A percentile compares a stretch with the other conserved stretches of the same genome.
phyloP scores from a whole-genome alignment of 2,113 vertebrate genomes.

The Lichenostomus cassidix region DNA sequence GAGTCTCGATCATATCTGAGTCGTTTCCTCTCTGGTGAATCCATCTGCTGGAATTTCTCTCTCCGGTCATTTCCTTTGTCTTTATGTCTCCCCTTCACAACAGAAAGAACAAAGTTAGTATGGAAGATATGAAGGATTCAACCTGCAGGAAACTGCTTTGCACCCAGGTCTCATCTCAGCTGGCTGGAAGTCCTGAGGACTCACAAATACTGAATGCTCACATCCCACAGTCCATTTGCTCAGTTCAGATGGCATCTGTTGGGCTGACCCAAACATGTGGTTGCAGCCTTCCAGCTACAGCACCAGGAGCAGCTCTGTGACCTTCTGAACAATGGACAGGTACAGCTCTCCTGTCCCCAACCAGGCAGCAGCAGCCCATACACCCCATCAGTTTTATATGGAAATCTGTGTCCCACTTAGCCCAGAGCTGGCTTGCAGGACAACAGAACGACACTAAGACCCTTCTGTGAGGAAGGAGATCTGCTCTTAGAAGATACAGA shows the following conservation, averaged over 20 bases:
- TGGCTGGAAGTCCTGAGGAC: not conserved
- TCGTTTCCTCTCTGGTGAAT: slow-evolving; percentile 79
- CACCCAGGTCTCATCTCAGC: not conserved
- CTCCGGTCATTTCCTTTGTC: slow-evolving; percentile 76
- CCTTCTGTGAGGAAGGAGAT: not conserved
- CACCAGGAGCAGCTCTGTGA: not conserved
- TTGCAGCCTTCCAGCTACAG: not conserved
- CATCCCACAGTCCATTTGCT: not conserved
- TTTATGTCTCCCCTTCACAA: slow-evolving; percentile 75
- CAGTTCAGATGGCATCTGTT: not conserved
- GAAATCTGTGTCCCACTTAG: not conserved
- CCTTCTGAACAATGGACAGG: not conserved
- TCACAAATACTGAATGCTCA: not conserved
- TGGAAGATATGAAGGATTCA: not conserved
- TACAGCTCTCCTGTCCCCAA: not conserved
- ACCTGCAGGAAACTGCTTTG: not conserved
- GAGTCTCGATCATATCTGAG: slow-evolving; percentile 68
- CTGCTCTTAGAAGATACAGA: not conserved
- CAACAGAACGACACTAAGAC: not conserved
- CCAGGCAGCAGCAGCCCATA: not conserved
- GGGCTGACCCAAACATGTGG: not conserved
- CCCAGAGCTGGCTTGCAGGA: not conserved
- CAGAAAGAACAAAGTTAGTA: slow-evolving; percentile 26
- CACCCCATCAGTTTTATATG: not conserved
- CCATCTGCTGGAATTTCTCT: slow-evolving; percentile 74